Evolutionary conservation across 2,113 vertebrate species (phyloP).

Genomic region (Salvelinus alpinus): DNA sequence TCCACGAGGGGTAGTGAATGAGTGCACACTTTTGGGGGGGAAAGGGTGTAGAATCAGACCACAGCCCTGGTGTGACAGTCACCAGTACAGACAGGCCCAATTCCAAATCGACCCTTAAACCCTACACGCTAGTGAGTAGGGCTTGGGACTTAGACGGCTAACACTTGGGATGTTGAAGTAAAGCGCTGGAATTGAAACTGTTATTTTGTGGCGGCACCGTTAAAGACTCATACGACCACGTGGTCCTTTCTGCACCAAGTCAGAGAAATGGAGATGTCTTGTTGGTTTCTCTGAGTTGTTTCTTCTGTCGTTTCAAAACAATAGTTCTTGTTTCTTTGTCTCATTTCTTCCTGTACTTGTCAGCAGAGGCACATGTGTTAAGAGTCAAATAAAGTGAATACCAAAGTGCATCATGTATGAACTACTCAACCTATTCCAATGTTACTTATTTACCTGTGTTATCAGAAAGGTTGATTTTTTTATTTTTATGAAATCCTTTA

Average conservation of each 20-base stretch:
- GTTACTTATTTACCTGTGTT: too few species aligned
- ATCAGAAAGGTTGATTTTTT: too few species aligned
- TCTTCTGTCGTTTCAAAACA: too few species aligned
- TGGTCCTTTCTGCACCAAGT: neutral
- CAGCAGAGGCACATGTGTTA: neutral
- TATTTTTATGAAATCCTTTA: too few species aligned
- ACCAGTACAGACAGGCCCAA: neutral
- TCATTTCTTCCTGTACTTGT: neutral
- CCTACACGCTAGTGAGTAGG: neutral
- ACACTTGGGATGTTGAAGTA: neutral
- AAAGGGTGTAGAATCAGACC: neutral
- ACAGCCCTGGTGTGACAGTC: neutral
- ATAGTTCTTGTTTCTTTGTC: neutral
- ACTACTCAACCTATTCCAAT: too few species aligned
- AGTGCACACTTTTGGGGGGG: too few species aligned
- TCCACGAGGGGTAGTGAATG: too few species aligned
- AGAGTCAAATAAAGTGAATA: neutral
- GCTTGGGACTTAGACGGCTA: neutral
- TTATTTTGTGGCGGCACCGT: neutral
- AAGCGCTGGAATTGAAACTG: neutral
- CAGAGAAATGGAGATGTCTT: neutral
- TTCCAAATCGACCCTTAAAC: neutral
- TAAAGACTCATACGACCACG: neutral
- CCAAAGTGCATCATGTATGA: neutral
- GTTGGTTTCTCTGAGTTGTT: neutral